Base-by-base conservation (phyloP, 2,888 invertebrate species). In the Choristoneura rosaceana region DNA sequence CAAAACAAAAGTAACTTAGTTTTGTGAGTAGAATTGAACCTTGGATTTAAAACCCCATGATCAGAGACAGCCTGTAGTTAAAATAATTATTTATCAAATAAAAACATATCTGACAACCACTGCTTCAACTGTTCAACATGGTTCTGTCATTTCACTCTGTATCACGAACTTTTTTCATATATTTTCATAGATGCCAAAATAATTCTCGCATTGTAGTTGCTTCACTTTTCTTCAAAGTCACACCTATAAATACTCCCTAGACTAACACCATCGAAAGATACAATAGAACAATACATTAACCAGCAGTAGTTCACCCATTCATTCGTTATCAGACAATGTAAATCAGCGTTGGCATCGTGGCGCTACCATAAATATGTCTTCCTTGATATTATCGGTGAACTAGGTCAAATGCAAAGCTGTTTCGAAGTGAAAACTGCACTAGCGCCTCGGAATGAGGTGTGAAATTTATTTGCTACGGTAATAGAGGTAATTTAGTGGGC, bases 361-460 rank as follows among this genome's bases (percentile, higher is more conserved):
- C 17, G 61, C 41, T 15, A 45, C 62, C 45, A 62, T 62, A 45
- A 62, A 62, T 43, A 62, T 33, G 25, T 12, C 25, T 55, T 55
- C 55, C 55, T 25, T 55, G 62, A 62, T 62, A 25, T 62, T 62
- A 62, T 62, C 62, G 25, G 61, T 12, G 43, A 62, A 62, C 45
- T 62, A 25, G 62, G 62, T 62, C 45, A 43, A 62, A 62, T 45
- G 62, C 62, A 45, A 62, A 45, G 25, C 62, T 62, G 38, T 59
- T 59, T 34, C 38, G 62, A 45, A 43, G 62, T 62, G 62, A 62
- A 62, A 25, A 43, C 43, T 59, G 59, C 59, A 59, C 59, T 59
- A 14, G 59, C 59, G 55, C 55, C 25, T 25, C 8, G 62, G 25
- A 62, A 62, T 45, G 62, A 43, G 45, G 62, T 62, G 62, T 43